phyloP scores from a whole-genome alignment of 2,113 vertebrate species.

The Zosterops lateralis region DNA sequence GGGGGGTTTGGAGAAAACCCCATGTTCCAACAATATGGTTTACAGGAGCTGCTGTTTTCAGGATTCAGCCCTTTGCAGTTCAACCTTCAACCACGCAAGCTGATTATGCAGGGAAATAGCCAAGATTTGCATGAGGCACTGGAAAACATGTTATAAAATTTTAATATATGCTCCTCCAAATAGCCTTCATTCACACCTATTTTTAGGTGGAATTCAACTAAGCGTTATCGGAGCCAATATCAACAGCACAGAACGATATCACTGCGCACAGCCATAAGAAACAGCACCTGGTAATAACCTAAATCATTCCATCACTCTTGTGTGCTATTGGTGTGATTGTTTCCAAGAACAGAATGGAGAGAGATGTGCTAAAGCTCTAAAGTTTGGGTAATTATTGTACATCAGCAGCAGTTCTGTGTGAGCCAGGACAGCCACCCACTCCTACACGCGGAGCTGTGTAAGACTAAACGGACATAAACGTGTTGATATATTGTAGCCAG shows the following conservation, averaged over 20 bases:
- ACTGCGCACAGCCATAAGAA: not conserved
- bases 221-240: not conserved
- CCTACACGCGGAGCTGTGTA: constrained; percentile 26
- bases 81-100: not conserved
- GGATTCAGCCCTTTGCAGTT: constrained; percentile 11
- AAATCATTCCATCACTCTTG: not conserved
- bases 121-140: not conserved
- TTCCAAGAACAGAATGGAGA: constrained; percentile 12
- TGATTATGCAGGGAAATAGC: constrained; percentile 1
- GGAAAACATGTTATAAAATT: not conserved
- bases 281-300: not conserved
- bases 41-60: not conserved
- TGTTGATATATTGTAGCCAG: constrained; percentile 21
- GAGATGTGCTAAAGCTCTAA: not conserved
- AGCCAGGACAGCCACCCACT: constrained; percentile 59
- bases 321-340: not conserved
- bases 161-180: not conserved
- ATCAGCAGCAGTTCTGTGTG: constrained; percentile 21
- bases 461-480: constrained; percentile 10
- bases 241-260: not conserved
- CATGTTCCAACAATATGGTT: not conserved
- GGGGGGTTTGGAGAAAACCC: not conserved
- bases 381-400: not conserved
- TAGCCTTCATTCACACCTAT: not conserved
- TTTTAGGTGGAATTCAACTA: not conserved